phyloP scores from a whole-genome alignment of 2,888 invertebrate genomes.

The Anoncus sp. region DNA sequence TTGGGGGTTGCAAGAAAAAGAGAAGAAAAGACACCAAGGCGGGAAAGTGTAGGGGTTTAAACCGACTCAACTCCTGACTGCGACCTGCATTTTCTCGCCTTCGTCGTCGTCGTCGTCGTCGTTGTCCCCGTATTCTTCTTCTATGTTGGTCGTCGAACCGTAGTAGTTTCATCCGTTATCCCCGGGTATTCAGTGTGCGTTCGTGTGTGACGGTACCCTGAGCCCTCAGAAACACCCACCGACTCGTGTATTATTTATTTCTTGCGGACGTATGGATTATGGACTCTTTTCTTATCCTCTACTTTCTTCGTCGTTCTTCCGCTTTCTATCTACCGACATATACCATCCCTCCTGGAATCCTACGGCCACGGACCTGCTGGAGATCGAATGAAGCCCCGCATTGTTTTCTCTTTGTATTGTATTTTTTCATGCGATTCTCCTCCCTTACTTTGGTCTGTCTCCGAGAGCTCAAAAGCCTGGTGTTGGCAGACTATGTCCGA shows the following conservation, averaged over 20 bases:
- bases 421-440: neutral
- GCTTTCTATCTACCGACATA: conserved; percentile 12
- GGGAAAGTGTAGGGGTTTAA: conserved; percentile 22
- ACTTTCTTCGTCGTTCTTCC: conserved; percentile 29
- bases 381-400: conserved; percentile 29
- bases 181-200: conserved; percentile 55
- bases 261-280: conserved; percentile 79
- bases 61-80: conserved; percentile 40
- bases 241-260: conserved; percentile 81
- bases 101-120: conserved; percentile 15
- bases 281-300: conserved; percentile 62
- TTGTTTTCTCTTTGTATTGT: conserved; percentile 1
- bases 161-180: conserved; percentile 71
- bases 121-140: conserved; percentile 37
- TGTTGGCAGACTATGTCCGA: conserved; percentile 14
- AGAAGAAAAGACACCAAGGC: conserved; percentile 15
- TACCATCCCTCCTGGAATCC: conserved; percentile 47
- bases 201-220: conserved; percentile 47
- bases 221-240: conserved; percentile 53
- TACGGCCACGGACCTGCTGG: conserved; percentile 40
- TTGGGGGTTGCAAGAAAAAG: conserved; percentile 12
- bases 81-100: conserved; percentile 44
- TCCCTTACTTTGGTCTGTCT: conserved; percentile 17
- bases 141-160: conserved; percentile 50
- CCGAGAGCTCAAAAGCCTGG: conserved; percentile 18